These are phyloP conservation scores for Aegypius monachus DNA, from an alignment of 2,113 vertebrate genomes.

Conservation along the genomic window DNA sequence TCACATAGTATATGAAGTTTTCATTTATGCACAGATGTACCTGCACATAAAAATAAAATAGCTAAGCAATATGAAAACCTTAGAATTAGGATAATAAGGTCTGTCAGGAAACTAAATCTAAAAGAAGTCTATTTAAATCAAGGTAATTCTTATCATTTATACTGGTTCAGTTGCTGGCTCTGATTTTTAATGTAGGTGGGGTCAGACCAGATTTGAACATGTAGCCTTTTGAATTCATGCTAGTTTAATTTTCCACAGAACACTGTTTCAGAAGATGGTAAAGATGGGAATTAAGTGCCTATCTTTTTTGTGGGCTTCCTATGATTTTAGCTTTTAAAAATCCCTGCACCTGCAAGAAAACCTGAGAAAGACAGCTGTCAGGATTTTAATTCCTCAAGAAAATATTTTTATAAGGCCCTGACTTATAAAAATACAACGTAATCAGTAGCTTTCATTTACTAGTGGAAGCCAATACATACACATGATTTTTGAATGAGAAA, in stretches of 20 bases:
- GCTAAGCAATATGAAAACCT: neutral
- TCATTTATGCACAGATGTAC: neutral
- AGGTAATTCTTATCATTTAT: neutral
- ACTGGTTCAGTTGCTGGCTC: neutral
- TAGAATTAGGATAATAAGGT: neutral
- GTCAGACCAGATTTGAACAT: neutral
- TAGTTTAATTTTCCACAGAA: neutral
- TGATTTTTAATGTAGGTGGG: neutral
- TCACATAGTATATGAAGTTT: neutral
- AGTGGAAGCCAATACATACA: neutral
- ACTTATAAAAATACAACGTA: neutral
- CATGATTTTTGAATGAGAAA: neutral
- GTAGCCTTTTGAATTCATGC: neutral
- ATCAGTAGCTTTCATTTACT: neutral
- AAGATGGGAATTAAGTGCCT: neutral
- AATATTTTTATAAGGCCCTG: neutral
- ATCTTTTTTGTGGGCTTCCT: neutral
- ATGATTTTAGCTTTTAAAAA: neutral
- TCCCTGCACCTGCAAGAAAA: neutral
- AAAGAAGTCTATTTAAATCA: neutral
- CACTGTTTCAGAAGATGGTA: neutral
- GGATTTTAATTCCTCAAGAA: neutral
- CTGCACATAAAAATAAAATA: neutral
- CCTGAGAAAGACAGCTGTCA: neutral
- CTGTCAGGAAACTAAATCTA: neutral